Percentiles rank a stretch among this genome's conserved stretches.
Evolutionary conservation across 2,113 vertebrate species (phyloP).

Genomic region (Aleadryas rufinucha): DNA sequence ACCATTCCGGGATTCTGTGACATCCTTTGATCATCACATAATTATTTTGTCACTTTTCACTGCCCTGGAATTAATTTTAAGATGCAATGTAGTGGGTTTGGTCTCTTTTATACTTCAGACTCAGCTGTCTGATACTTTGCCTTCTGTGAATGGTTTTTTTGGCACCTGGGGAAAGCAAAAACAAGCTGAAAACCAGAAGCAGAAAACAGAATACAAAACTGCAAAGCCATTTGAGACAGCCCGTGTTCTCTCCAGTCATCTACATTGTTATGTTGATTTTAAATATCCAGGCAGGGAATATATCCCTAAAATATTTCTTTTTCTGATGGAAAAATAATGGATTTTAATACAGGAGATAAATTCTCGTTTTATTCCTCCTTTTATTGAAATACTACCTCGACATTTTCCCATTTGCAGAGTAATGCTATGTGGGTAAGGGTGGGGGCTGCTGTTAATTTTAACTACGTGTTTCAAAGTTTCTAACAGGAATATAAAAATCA

Average conservation of each 20-base stretch:
- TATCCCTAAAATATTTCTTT: background rate
- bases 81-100: background rate
- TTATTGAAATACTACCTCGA: background rate
- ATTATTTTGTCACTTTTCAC: background rate
- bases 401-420: background rate
- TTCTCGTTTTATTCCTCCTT: background rate
- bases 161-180: background rate
- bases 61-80: background rate
- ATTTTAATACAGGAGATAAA: background rate
- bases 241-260: background rate
- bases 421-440: background rate
- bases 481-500: background rate
- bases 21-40: background rate
- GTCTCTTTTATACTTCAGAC: background rate
- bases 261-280: background rate
- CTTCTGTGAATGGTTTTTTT: background rate
- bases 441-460: background rate
- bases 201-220: background rate
- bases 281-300: background rate
- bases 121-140: background rate
- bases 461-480: background rate
- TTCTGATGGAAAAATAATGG: background rate
- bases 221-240: background rate
- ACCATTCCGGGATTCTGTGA: fast-evolving
- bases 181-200: background rate